phyloP scores from a whole-genome alignment of 2,888 invertebrate genomes.

The Adelphocoris suturalis region DNA sequence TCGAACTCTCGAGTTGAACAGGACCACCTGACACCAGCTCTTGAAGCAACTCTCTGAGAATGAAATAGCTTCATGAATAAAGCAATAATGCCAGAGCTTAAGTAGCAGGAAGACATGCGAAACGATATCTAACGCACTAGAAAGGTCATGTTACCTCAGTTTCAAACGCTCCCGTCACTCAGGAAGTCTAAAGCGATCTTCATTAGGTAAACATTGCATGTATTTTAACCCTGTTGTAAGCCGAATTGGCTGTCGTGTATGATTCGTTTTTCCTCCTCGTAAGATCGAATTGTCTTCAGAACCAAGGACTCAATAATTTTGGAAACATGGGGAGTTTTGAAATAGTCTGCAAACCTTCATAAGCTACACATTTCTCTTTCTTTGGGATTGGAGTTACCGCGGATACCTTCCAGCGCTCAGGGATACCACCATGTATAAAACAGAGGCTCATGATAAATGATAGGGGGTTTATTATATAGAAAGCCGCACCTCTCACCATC shows the following conservation, averaged over 20 bases:
- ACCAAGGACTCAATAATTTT: background rate
- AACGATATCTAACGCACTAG: background rate
- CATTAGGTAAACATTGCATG: too few relatives aligned
- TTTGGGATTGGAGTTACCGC: background rate
- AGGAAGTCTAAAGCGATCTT: background rate
- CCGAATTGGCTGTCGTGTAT: background rate
- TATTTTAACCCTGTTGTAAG: background rate
- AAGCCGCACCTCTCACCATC: background rate
- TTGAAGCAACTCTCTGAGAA: too few relatives aligned
- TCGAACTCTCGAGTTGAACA: too few relatives aligned
- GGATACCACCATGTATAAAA: background rate
- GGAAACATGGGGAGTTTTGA: background rate
- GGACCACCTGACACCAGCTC: too few relatives aligned
- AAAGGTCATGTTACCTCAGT: background rate
- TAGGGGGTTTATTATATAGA: background rate
- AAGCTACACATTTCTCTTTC: background rate
- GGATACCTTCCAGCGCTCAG: background rate
- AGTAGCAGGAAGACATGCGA: background rate
- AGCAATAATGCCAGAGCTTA: background rate
- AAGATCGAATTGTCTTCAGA: background rate
- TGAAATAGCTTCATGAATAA: background rate
- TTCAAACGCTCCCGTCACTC: background rate
- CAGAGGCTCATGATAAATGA: background rate
- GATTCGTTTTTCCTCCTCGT: background rate
- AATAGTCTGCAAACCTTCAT: background rate